Base-by-base conservation (phyloP, 2,888 invertebrate species). In the Tuberolachnus salignus region DNA sequence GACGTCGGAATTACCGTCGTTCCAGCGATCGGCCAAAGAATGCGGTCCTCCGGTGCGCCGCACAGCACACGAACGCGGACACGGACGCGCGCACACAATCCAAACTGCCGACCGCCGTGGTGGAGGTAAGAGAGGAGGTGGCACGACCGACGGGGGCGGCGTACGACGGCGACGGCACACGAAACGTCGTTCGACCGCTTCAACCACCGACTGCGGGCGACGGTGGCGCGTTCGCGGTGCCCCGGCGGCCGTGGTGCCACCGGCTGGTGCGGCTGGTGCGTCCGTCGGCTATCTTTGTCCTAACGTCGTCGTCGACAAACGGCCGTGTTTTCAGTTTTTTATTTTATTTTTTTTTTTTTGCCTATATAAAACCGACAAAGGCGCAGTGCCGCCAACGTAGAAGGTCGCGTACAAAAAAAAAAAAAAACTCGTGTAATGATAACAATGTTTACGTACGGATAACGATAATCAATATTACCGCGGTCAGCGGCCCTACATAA, bases 1-100 rank as follows among this genome's bases (percentile, higher is more conserved):
- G n/a, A n/a, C n/a, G n/a, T n/a, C n/a, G n/a, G n/a, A 46, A 66
- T 21, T 66, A 66, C 16, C 46, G 16, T 66, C 53, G 70, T 44
- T 70, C 70, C 57, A n/a, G 71, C 59, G 71, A 57, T 42, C 57
- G 57, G 11, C 57, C n/a, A 46, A 71, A 59, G 71, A 71, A 71
- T 71, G 71, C 71, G 23, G 71, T 71, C 26, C 57, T 59, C 46
- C 46, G 21, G 71, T 10, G 9, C 55, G 11, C n/a, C 46, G 59
- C 23, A 53, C 57, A 59, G n/a, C 59, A 21, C 46, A 42, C 57
- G 49, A 67, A 21, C 51, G 23, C 55, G 16, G 63, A n/a, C 11
- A 51, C 53, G 9, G 21, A 21, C 53, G 23, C 46, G 13, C n/a
- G 11, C 57, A 23, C 71, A 23, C 57, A 53, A 16, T 21, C 51